Percentiles rank a stretch among this genome's conserved stretches.
Evolutionary conservation across 2,113 vertebrate species (phyloP).

Genomic region (Corythoichthys haematopterus): DNA sequence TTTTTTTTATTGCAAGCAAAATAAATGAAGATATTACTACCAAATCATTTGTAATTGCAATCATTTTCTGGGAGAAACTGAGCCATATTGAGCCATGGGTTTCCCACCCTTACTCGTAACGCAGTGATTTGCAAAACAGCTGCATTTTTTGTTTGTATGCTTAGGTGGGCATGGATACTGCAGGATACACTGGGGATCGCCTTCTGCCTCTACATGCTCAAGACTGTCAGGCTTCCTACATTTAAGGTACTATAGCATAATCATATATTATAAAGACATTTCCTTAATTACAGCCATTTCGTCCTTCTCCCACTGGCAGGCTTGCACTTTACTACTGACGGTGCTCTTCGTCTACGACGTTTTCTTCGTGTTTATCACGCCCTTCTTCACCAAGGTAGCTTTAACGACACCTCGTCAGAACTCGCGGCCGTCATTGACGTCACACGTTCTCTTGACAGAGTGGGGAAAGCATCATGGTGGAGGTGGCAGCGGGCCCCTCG

Average conservation of each 20-base stretch:
- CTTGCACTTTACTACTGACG: slow-evolving; percentile 86
- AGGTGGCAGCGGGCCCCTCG: slow-evolving; percentile 89
- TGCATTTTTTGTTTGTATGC: not conserved
- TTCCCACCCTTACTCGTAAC: too few species aligned
- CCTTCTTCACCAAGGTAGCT: slow-evolving; percentile 86
- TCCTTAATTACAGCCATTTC: not conserved
- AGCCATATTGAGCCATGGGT: too few species aligned
- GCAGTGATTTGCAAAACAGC: too few species aligned
- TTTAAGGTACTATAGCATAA: slow-evolving; percentile 79
- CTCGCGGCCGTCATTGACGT: not conserved
- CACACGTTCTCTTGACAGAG: slow-evolving; percentile 63
- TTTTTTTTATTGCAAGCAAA: too few species aligned
- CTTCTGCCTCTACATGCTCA: slow-evolving; percentile 94
- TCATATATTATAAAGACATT: not conserved
- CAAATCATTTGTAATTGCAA: too few species aligned
- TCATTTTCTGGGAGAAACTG: too few species aligned
- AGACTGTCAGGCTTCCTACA: slow-evolving; percentile 88
- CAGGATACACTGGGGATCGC: slow-evolving; percentile 90
- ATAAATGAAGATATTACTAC: too few species aligned
- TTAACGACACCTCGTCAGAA: not conserved
- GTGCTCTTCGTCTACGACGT: slow-evolving; percentile 92
- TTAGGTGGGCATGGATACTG: slow-evolving; percentile 94
- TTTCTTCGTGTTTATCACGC: slow-evolving; percentile 95
- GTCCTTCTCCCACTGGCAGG: slow-evolving; percentile 62
- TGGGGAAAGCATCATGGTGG: slow-evolving; percentile 95